Conservation (phyloP, 2,797 vertebrate genomes). For the Dendrocincla tyrannina region DNA sequence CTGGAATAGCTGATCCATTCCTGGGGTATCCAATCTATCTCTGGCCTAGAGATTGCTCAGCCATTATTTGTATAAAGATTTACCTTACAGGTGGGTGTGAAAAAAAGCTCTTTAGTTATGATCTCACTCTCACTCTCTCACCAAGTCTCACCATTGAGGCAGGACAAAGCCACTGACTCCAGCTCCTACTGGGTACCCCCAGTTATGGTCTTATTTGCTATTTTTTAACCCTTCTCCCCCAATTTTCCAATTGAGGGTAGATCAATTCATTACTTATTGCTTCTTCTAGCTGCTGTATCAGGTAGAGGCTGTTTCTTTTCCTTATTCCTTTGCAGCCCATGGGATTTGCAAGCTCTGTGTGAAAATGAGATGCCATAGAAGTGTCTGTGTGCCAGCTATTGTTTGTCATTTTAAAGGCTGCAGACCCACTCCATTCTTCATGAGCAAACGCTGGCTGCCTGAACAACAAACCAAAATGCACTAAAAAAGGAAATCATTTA, state of each 20-base stretch:
- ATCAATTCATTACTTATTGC: not conserved
- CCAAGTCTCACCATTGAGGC: not conserved
- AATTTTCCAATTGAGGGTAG: not conserved
- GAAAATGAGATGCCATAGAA: not conserved
- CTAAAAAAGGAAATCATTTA: slow-evolving; percentile 54
- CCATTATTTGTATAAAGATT: not conserved
- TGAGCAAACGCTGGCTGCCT: slow-evolving; percentile 11
- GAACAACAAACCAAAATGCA: slow-evolving; percentile 49
- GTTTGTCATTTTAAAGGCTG: slow-evolving; percentile 48
- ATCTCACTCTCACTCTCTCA: not conserved
- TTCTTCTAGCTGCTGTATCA: not conserved
- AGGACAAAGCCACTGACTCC: not conserved
- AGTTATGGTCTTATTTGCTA: not conserved
- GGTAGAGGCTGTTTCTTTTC: not conserved
- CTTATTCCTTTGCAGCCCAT: not conserved
- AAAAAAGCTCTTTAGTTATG: not conserved
- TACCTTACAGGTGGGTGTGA: not conserved
- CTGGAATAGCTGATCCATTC: not conserved
- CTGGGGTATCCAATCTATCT: not conserved
- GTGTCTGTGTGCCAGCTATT: slow-evolving; percentile 42
- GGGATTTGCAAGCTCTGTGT: not conserved
- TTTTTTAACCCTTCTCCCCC: too few relatives aligned
- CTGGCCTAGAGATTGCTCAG: not conserved
- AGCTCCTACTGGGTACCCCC: not conserved
- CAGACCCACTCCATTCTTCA: slow-evolving; percentile 7